phyloP scores from a whole-genome alignment of 2,888 invertebrate species.

The Microplitis manilae region DNA sequence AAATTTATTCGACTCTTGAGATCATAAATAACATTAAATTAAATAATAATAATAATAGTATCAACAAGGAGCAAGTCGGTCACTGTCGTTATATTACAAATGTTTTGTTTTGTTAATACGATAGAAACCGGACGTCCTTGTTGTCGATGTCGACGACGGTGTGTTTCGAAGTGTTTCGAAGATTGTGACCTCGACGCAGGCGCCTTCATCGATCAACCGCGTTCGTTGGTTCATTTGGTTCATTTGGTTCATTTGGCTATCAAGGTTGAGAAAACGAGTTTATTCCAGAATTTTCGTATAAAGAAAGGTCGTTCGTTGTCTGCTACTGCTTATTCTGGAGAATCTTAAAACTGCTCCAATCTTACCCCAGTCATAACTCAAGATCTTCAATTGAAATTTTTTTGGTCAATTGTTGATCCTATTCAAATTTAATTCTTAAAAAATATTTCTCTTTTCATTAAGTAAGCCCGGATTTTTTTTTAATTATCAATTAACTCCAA shows the following conservation, averaged over 20 bases:
- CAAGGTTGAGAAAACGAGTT: constrained; percentile 30
- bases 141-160: constrained; percentile 7
- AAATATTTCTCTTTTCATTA: background rate
- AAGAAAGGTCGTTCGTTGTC: constrained; percentile 13
- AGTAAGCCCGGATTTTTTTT: no score
- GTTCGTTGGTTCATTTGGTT: background rate
- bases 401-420: background rate
- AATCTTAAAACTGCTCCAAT: constrained; percentile 2
- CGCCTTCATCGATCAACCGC: constrained; percentile 41
- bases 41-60: background rate
- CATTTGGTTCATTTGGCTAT: background rate
- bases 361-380: background rate
- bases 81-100: background rate
- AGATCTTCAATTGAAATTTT: background rate
- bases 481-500: no score
- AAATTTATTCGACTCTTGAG: background rate
- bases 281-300: constrained; percentile 36
- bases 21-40: constrained; percentile 1
- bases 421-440: background rate
- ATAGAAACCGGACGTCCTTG: constrained; percentile 39
- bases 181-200: constrained; percentile 39
- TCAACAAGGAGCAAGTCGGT: background rate
- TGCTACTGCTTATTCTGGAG: background rate
- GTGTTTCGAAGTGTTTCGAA: constrained; percentile 30
- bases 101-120: constrained; percentile 25